Conservation (phyloP, 2,113 vertebrate species). For the Archilochus colubris region DNA sequence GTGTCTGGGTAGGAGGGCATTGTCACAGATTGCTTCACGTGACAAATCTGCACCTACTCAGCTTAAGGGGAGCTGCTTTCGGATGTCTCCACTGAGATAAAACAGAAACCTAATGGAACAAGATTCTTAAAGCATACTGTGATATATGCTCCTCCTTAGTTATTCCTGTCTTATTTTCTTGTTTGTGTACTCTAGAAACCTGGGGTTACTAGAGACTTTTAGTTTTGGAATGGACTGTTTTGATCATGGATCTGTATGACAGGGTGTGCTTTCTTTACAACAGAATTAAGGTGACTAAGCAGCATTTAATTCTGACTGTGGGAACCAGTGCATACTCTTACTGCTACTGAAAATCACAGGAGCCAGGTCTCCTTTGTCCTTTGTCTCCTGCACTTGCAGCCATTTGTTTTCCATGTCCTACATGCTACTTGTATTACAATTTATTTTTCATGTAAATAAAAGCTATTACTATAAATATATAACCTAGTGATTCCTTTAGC, state of each 20-base stretch:
- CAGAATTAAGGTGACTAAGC: background rate
- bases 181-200: background rate
- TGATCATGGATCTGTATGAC: background rate
- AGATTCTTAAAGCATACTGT: background rate
- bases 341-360: background rate
- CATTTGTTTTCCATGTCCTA: background rate
- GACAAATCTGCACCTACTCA: background rate
- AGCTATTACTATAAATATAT: background rate
- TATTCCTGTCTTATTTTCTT: background rate
- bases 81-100: background rate
- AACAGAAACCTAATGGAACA: background rate
- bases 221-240: background rate
- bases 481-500: background rate
- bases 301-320: background rate
- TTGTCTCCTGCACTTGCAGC: background rate
- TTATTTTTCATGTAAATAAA: conserved; percentile 16
- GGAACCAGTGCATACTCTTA: background rate
- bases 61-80: background rate
- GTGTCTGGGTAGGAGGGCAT: background rate
- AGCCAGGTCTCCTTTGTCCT: background rate
- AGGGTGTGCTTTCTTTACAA: background rate
- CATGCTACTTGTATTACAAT: background rate
- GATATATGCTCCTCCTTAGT: background rate
- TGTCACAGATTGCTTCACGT: background rate
- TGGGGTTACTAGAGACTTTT: background rate